These are phyloP conservation scores for Sphaerophoria taeniata DNA, from an alignment of 2,888 invertebrate genomes.

Conservation along the genomic window DNA sequence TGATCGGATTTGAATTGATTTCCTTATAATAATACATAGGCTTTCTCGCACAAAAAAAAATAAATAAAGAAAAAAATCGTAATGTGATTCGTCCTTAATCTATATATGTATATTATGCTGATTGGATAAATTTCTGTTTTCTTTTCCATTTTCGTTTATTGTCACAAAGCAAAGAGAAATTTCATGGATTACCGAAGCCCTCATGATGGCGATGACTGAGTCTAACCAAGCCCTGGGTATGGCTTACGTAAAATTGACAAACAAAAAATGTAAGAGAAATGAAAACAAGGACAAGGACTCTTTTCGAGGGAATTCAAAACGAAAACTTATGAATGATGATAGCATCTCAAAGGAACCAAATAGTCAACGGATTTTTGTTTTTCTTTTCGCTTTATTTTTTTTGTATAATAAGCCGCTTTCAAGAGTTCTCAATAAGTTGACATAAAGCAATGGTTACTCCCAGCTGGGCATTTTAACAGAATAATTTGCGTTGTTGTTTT, in stretches of 20 bases:
- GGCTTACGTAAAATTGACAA: not conserved
- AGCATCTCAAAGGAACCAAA: conserved; percentile 38
- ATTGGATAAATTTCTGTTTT: not conserved
- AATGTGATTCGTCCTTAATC: conserved; percentile 10
- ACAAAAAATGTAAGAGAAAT: not conserved
- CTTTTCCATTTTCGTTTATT: too few species aligned
- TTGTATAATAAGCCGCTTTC: conserved; percentile 40
- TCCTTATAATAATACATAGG: conserved; percentile 3
- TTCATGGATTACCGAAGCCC: conserved; percentile 42
- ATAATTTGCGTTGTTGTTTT: conserved; percentile 58
- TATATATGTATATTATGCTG: not conserved
- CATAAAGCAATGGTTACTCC: conserved; percentile 52
- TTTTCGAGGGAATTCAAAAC: conserved; percentile 17
- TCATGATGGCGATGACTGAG: not conserved
- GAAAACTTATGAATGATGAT: conserved; percentile 65
- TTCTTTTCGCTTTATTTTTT: not conserved
- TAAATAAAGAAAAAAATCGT: not conserved
- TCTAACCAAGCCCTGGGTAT: not conserved
- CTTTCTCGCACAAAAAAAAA: not conserved
- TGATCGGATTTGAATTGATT: conserved; percentile 57
- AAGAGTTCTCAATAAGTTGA: conserved; percentile 51
- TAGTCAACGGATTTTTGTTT: conserved; percentile 7
- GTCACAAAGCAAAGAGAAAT: not conserved
- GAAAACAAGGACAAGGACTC: conserved; percentile 1
- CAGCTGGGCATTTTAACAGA: conserved; percentile 51